Evolutionary conservation across 2,113 vertebrate genomes (phyloP).

Genomic region (Holacanthus passer): DNA sequence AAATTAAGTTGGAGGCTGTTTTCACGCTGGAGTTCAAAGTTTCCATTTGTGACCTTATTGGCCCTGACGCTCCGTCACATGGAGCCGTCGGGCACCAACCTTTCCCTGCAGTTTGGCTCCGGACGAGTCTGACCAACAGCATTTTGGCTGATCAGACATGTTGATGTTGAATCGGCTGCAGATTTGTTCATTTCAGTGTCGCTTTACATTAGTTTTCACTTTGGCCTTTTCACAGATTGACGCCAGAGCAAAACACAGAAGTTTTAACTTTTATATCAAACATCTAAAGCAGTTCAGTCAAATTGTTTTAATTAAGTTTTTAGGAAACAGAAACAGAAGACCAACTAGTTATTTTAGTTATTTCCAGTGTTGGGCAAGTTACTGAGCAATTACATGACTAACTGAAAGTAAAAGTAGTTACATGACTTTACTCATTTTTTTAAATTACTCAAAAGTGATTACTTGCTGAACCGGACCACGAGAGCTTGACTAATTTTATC

Average conservation of each 20-base stretch:
- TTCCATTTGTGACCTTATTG: conserved; percentile 40
- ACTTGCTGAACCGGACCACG: too few relatives aligned
- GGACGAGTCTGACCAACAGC: neutral
- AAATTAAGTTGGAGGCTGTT: conserved; percentile 27
- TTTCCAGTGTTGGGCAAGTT: neutral
- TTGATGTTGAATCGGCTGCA: neutral
- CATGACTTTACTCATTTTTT: too few relatives aligned
- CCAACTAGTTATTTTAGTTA: neutral
- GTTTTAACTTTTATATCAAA: too few relatives aligned
- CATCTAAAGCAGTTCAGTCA: too few relatives aligned
- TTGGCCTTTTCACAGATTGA: neutral
- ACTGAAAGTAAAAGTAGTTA: too few relatives aligned
- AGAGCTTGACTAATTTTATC: too few relatives aligned
- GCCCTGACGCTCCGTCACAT: conserved; percentile 29
- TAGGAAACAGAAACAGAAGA: too few relatives aligned
- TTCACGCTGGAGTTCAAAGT: conserved; percentile 39
- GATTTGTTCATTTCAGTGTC: neutral
- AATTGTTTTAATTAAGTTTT: too few relatives aligned
- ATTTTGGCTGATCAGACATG: neutral
- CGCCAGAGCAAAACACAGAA: too few relatives aligned
- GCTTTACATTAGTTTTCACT: neutral
- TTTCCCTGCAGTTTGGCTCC: neutral
- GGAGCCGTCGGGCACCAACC: neutral
- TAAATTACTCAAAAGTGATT: too few relatives aligned
- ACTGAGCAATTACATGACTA: too few relatives aligned